Evolutionary conservation across 2,113 vertebrate genomes (phyloP).

Genomic region (Myodes glareolus): DNA sequence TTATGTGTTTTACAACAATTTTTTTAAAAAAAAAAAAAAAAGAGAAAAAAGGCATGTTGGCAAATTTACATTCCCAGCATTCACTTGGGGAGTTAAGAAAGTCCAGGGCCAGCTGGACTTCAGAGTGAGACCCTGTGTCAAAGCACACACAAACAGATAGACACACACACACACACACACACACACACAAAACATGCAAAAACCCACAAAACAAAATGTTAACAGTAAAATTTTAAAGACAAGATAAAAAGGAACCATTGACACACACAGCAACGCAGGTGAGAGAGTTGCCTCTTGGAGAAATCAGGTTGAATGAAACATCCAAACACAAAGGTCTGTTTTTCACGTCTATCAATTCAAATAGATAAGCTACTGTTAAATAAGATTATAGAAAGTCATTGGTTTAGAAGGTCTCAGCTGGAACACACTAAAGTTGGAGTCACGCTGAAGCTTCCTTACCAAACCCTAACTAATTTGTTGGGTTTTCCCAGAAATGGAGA

Average conservation of each 20-base stretch:
- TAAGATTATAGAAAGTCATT: not conserved
- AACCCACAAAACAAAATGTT: not conserved
- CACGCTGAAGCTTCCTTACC: not conserved
- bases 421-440: not conserved
- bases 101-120: not conserved
- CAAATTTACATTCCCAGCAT: not conserved
- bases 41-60: not conserved
- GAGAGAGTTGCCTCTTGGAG: not conserved
- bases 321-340: not conserved
- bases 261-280: not conserved
- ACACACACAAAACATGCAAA: not conserved
- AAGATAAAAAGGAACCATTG: not conserved
- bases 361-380: not conserved
- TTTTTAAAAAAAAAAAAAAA: not conserved
- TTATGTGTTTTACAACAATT: not conserved
- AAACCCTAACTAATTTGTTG: constrained; percentile 5
- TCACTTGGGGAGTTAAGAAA: not conserved
- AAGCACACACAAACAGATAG: not conserved
- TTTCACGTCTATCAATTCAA: not conserved
- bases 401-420: not conserved
- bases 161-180: not conserved
- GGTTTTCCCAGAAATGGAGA: constrained; percentile 15
- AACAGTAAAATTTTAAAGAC: not conserved
- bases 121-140: not conserved
- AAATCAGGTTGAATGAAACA: not conserved